Base-by-base conservation (phyloP, 2,888 invertebrate genomes). In the Pseudoips prasinana region DNA sequence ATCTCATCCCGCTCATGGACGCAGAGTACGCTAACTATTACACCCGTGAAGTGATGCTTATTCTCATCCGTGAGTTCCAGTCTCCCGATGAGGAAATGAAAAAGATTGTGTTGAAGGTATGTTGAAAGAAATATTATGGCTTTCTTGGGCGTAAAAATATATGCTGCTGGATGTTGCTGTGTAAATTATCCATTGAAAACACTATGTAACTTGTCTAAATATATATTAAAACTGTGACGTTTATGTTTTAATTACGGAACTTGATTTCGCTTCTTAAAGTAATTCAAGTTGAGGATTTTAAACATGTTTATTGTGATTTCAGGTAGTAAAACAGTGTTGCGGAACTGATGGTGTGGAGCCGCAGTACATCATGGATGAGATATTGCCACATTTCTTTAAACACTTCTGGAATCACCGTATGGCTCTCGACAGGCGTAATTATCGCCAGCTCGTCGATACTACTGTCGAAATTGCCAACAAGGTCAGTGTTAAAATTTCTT, bases 11-110 rank as follows among this genome's bases (percentile, higher is more conserved):
- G 0, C 91, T 99, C 44, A 99, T 99, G 99, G 99, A 99, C 71
- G 98, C 98, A 35, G 99, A 99, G 83, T 99, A 99, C 70, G 99
- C 99, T 0, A 99, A 98, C 82, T 99, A 99, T 80, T 99, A 99
- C 73, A 99, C 99, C 1, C 92, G 98, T 58, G 99, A 99, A 94
- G 99, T 98, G 75, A 98, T 98, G 98, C 69, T 90, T 18, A 99
- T 99, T 79, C 90, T 99, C 11, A 99, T 99, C 63, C 93, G 99
- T 82, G 99, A 99, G 90, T 99, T 99, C 82, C 98, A 98, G 85
- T 99, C 99, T 36, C 99, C 99, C 0, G 99, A 99, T 79, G 99
- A 99, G 81, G 99, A 99, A 91, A 99, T 99, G 99, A 99, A 99
- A 83, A 99, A 99, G 77, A 99, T 99, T 88, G 99, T 99, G 0